Evolutionary conservation across 2,888 invertebrate genomes (phyloP).

Genomic region (Synanthedon vespiformis): DNA sequence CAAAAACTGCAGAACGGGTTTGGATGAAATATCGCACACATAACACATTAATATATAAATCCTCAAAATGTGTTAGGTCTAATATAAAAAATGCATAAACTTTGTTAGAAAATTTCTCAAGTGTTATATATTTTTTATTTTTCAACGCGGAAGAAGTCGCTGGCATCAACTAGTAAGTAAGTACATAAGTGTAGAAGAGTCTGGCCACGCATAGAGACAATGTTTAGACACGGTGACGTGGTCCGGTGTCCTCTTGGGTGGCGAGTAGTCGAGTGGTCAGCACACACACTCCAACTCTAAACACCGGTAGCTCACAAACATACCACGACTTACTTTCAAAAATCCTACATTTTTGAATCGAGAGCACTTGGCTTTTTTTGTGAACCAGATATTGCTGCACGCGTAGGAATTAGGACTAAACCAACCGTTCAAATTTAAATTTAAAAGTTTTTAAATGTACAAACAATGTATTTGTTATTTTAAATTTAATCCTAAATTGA

Average conservation of each 20-base stretch:
- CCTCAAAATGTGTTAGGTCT: too few species aligned
- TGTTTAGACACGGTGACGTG: slow-evolving; percentile 1
- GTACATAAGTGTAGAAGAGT: too few species aligned
- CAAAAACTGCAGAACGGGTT: too few species aligned
- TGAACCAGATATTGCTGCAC: slow-evolving; percentile 7
- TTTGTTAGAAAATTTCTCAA: too few species aligned
- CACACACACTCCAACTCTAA: slow-evolving; percentile 52
- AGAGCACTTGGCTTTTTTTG: slow-evolving; percentile 23
- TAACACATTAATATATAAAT: too few species aligned
- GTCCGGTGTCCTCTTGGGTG: slow-evolving; percentile 38
- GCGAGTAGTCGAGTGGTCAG: slow-evolving; percentile 45
- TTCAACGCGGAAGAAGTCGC: too few species aligned
- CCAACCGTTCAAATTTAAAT: too few species aligned
- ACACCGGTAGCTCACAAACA: slow-evolving; percentile 65
- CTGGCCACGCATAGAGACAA: slow-evolving; percentile 17
- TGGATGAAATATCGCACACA: too few species aligned
- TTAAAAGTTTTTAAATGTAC: not conserved
- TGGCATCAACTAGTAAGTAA: too few species aligned
- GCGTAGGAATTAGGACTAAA: not conserved
- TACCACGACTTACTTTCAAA: slow-evolving; percentile 44
- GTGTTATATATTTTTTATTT: too few species aligned
- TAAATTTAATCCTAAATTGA: too few species aligned
- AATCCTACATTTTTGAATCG: slow-evolving; percentile 38
- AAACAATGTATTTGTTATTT: not conserved
- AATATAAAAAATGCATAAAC: too few species aligned